phyloP scores from a whole-genome alignment of 2,888 invertebrate species.

The Drosophila quinaria region DNA sequence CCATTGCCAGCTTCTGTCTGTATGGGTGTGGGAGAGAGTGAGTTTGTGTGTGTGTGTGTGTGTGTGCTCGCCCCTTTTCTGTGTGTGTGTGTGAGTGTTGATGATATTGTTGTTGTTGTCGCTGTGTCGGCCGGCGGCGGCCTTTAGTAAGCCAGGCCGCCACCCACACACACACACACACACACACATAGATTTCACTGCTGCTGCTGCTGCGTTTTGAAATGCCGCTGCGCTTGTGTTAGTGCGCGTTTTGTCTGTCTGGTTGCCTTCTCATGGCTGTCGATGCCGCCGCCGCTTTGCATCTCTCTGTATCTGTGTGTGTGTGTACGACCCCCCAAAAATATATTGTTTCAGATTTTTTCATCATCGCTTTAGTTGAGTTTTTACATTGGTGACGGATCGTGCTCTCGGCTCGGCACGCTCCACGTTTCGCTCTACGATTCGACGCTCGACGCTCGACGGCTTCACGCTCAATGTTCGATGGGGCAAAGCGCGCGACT shows the following conservation, averaged over 20 bases:
- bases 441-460: constrained; percentile 40
- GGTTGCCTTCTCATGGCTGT: constrained; percentile 69
- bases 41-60: constrained; percentile 42
- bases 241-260: constrained; percentile 80
- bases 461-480: constrained; percentile 45
- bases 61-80: constrained; percentile 47
- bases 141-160: constrained; percentile 75
- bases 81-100: constrained; percentile 34
- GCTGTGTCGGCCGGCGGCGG: constrained; percentile 78
- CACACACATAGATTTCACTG: constrained; percentile 30
- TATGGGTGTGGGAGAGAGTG: constrained; percentile 46
- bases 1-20: constrained; percentile 37
- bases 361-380: constrained; percentile 86
- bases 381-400: constrained; percentile 86
- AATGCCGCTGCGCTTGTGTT: constrained; percentile 63
- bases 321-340: constrained; percentile 83
- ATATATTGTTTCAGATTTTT: constrained; percentile 87
- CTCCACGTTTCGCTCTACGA: constrained; percentile 59
- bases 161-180: constrained; percentile 54
- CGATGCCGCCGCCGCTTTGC: constrained; percentile 74
- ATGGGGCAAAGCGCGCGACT: constrained; percentile 64
- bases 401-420: constrained; percentile 84
- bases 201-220: constrained; percentile 80
- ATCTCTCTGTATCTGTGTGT: constrained; percentile 52
- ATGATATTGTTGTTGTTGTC: constrained; percentile 46